These are phyloP conservation scores for Lithodes maja DNA, from an alignment of 2,888 invertebrate species.

Conservation along the genomic window DNA sequence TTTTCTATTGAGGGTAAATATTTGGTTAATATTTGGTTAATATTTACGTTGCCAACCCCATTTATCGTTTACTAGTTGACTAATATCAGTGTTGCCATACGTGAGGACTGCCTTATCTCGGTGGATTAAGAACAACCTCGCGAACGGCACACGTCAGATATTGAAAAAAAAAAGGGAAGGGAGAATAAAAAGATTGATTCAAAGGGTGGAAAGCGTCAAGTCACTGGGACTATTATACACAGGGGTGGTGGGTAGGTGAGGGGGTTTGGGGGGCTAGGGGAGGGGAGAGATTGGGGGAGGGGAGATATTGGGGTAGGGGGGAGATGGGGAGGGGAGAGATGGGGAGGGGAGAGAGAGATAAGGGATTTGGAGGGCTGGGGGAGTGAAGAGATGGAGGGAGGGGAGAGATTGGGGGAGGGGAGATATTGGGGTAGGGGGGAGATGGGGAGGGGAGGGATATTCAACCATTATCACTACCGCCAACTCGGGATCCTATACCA, in stretches of 20 bases:
- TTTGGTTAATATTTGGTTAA: too few species aligned
- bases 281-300: background rate
- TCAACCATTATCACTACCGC: too few species aligned
- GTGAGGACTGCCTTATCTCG: too few species aligned
- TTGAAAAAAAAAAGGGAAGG: conserved; percentile 14
- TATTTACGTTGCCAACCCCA: too few species aligned
- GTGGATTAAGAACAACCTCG: too few species aligned
- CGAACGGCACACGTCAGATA: conserved; percentile 33
- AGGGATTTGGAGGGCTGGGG: background rate
- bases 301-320: background rate
- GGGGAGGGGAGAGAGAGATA: background rate
- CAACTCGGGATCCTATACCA: too few species aligned
- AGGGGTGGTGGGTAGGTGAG: background rate
- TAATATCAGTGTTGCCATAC: too few species aligned
- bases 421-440: background rate
- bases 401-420: background rate
- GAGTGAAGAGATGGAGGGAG: background rate
- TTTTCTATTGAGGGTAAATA: too few species aligned
- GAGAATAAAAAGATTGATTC: conserved; percentile 53
- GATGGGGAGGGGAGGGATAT: background rate
- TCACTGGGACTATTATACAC: conserved; percentile 32
- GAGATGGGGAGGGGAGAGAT: background rate
- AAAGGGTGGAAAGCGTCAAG: conserved; percentile 55
- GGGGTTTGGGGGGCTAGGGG: background rate
- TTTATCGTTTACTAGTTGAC: too few species aligned